Base-by-base conservation (phyloP, 2,888 invertebrate species). In the Phragmatobia fuliginosa region DNA sequence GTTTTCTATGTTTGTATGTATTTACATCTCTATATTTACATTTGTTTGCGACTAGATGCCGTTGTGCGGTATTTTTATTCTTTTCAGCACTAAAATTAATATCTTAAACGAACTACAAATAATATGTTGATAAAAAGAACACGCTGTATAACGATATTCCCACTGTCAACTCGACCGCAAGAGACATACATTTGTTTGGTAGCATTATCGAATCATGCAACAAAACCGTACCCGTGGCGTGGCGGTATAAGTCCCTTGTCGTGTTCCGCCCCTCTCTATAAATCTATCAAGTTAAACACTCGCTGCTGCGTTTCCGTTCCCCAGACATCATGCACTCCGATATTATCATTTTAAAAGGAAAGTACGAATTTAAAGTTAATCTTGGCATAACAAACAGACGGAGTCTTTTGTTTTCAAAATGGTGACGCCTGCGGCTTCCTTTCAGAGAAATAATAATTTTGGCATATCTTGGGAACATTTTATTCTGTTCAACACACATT, bases 271-370 rank as follows among this genome's bases (percentile, higher is more conserved):
- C 85, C 82, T 77, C 79, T 78, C 85, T 82, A 88, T 90, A 90
- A 89, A 90, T 88, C 87, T 82, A 86, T 90, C 89, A 89, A 85
- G 86, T 86, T 85, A 84, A 84, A 82, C 83, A 87, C 79, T 82
- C 80, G 74, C 79, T 82, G 79, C 72, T 75, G 68, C 68, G 76
- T 77, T 85, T 85, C 86, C 85, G 81, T 78, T 78, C 68, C 71
- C 62, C 73, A 73, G 67, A 67, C 63, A 65, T 74, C 71, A 69
- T 70, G 21, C 65, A 72, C 31, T 72, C 63, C 38, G 52, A 62
- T 70, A 65, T 61, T 64, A 78, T 78, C 70, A 76, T 73, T 65
- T 66, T 68, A 62, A 66, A 65, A 61, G 11, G 52, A 68, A 67
- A 64, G 49, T 64, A 71, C 59, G 49, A 63, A 70, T 63, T 59